Conservation (phyloP, 2,113 vertebrate species). For the Verasper variegatus region DNA sequence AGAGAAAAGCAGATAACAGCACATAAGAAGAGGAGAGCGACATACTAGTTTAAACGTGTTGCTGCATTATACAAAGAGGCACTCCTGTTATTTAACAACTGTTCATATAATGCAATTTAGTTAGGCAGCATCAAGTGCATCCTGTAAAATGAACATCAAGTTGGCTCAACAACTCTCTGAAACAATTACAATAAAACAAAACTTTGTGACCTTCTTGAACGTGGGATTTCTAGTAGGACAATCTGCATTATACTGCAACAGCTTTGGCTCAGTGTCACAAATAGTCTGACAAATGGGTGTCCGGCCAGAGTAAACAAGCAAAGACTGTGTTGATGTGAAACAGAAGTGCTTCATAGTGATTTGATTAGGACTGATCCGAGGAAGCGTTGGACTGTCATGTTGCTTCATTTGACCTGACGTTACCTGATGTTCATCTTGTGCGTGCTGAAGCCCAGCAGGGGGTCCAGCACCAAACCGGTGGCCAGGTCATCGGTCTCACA, state of each 20-base stretch:
- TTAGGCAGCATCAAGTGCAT: no score
- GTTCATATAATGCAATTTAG: no score
- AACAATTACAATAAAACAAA: no score
- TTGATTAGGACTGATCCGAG: neutral
- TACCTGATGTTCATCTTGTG: constrained; percentile 99
- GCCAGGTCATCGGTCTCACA: constrained; percentile 99
- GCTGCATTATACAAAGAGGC: neutral
- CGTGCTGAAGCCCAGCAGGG: constrained; percentile 97
- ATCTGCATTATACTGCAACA: neutral
- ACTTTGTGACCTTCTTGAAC: neutral
- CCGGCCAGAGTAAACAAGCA: neutral
- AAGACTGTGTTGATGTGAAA: neutral
- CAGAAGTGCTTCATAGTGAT: neutral
- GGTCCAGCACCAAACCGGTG: constrained; percentile 98
- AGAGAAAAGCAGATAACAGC: neutral
- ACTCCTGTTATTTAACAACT: neutral
- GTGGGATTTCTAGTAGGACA: neutral
- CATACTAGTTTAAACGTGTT: no score
- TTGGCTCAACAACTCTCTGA: neutral
- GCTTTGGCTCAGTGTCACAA: neutral
- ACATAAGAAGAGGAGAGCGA: neutral
- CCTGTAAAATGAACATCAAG: no score
- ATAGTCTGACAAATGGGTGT: neutral
- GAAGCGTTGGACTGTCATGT: neutral
- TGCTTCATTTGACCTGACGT: neutral